Conservation (phyloP, 2,113 vertebrate species). For the Malaclemys terrapin region DNA sequence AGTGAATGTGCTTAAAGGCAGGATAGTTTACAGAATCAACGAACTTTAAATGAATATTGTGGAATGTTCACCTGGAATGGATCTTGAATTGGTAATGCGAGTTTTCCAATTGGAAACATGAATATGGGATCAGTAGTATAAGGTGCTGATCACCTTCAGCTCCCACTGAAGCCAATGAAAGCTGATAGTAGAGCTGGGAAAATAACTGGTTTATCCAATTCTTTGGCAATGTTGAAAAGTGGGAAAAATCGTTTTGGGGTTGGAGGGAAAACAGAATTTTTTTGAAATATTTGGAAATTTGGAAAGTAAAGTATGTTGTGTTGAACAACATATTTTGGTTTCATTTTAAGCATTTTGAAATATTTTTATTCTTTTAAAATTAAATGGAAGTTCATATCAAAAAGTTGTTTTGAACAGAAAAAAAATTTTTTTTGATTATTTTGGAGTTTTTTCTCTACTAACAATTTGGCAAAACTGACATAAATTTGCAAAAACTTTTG, state of each 20-base stretch:
- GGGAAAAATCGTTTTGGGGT: not conserved
- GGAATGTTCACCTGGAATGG: not conserved
- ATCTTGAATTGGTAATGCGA: not conserved
- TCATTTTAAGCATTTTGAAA: not conserved
- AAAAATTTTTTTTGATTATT: too few relatives aligned
- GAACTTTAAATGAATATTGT: not conserved
- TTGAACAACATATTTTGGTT: not conserved
- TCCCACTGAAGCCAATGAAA: not conserved
- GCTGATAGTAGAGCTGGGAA: not conserved
- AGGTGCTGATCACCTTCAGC: not conserved
- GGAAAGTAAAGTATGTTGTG: too few relatives aligned
- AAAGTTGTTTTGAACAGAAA: not conserved
- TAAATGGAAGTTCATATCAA: not conserved
- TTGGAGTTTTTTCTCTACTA: not conserved
- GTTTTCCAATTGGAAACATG: not conserved
- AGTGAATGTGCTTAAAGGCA: not conserved
- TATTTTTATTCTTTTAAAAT: not conserved
- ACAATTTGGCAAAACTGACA: not conserved
- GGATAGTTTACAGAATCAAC: not conserved
- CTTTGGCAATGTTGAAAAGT: not conserved
- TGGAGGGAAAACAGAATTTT: not conserved
- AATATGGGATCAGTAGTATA: not conserved
- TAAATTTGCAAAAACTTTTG: not conserved
- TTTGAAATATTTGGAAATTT: too few relatives aligned
- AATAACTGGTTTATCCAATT: not conserved